Conservation (phyloP, 92 coral and sea anemone species). For the Phenganax marumi region DNA sequence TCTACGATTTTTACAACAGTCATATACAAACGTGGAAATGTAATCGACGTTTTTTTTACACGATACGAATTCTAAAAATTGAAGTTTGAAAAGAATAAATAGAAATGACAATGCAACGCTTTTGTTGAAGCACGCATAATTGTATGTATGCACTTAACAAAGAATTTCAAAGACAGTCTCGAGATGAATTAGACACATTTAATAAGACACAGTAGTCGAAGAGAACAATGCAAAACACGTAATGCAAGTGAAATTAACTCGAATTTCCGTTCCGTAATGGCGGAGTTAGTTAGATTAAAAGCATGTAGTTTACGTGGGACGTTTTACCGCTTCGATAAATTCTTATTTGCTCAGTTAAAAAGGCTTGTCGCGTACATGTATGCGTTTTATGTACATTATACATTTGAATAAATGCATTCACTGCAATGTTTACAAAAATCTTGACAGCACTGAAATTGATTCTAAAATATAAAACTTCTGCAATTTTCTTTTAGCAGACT, state of each 20-base stretch:
- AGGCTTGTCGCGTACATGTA: background rate
- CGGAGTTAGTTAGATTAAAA: background rate
- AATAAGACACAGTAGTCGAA: background rate
- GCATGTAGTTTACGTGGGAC: background rate
- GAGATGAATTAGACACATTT: background rate
- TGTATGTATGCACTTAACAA: background rate
- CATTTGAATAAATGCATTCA: constrained; percentile 13
- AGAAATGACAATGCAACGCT: background rate
- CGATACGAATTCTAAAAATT: background rate
- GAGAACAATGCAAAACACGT: background rate
- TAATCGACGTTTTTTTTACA: background rate
- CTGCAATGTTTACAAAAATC: background rate
- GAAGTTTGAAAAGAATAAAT: constrained; percentile 9
- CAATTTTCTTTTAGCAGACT: too few relatives aligned
- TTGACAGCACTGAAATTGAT: background rate
- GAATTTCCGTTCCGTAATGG: constrained; percentile 14
- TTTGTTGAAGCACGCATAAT: constrained; percentile 3
- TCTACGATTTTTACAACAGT: too few relatives aligned
- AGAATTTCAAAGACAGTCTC: background rate
- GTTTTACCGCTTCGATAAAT: background rate
- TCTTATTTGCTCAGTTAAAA: constrained; percentile 12
- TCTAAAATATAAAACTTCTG: too few relatives aligned
- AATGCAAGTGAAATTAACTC: constrained; percentile 6
- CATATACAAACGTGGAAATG: too few relatives aligned
- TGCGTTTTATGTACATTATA: background rate